Conservation (phyloP, 1,140 invertebrate species). For the Steinernema khuongi region DNA sequence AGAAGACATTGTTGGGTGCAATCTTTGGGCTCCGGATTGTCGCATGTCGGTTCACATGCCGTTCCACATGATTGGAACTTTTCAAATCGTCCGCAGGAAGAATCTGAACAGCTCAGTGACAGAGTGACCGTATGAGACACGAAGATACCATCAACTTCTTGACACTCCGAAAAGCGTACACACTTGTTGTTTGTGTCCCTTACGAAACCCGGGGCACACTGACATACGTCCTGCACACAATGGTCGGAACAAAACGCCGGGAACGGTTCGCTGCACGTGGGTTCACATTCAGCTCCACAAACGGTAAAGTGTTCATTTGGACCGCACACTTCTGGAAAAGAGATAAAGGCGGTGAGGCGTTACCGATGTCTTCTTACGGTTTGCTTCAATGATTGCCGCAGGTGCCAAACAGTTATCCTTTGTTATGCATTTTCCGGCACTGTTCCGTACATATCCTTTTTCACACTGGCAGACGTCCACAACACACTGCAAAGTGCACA, state of each 20-base stretch:
- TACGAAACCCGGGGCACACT: neutral
- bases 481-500: constrained; percentile 27
- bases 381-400: neutral
- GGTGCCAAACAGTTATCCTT: neutral
- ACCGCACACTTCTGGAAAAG: constrained; percentile 14
- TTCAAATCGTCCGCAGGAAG: constrained; percentile 6
- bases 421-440: neutral
- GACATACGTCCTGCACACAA: neutral
- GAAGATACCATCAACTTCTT: neutral
- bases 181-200: neutral
- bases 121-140: neutral
- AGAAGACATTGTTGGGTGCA: neutral
- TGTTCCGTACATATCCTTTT: constrained; percentile 19
- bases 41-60: neutral
- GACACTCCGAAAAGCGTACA: neutral
- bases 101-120: neutral
- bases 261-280: constrained; percentile 21
- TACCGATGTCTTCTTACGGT: neutral
- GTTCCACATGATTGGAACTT: neutral
- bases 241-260: constrained; percentile 21
- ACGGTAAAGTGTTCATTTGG: constrained; percentile 13
- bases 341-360: neutral
- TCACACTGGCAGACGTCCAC: constrained; percentile 22
- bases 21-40: neutral
- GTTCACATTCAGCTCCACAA: constrained; percentile 25